Base-by-base conservation (phyloP, 2,113 vertebrate genomes). In the Albula glossodonta region DNA sequence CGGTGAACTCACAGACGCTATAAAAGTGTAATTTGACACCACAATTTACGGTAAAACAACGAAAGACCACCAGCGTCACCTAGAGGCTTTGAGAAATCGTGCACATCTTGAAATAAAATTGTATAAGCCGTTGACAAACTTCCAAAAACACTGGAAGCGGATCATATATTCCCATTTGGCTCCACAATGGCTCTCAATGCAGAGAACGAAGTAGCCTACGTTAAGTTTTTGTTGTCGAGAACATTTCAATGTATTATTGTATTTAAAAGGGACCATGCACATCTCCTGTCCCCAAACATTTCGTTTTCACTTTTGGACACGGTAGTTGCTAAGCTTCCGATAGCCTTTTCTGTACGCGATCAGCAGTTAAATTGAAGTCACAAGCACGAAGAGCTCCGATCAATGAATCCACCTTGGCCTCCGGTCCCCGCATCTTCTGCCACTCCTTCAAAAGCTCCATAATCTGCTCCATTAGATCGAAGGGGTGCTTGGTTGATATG, bases 361-460 rank as follows among this genome's bases (percentile, higher is more conserved):
- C 97, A 0, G 97, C 97, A 0, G 96, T 96, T 53, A 95, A 90
- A 86, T 97, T 98, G 81, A 95, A 12, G 0, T 3, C 15, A 84
- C 96, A 97, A 60, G 0, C 17, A 78, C 95, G 91, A 25, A 99
- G 95, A 0, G 93, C 95, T 1, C 4, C 7, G 0, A 97, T 87
- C 80, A 99, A 92, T 0, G 87, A 86, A 1, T 90, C 7, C 8
- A 89, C 92, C 0, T 84, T 90, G 1, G 96, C 96, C 0, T 92
- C 81, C 0, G 87, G 93, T 82, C 85, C 88, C 60, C 78, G 86
- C 0, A 2, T 48, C 83, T 2, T 94, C 92, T 88, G 94, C 98
- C 98, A 99, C 85, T 93, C 91, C 5, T 85, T 88, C 70, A 99
- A 92, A 0, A 94, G 86, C 89, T 96, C 94, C 63, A 91, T 0